Percentiles rank a stretch among this genome's conserved stretches.
Evolutionary conservation across 2,888 invertebrate species (phyloP).

Genomic region (Philhelius pedissequus): DNA sequence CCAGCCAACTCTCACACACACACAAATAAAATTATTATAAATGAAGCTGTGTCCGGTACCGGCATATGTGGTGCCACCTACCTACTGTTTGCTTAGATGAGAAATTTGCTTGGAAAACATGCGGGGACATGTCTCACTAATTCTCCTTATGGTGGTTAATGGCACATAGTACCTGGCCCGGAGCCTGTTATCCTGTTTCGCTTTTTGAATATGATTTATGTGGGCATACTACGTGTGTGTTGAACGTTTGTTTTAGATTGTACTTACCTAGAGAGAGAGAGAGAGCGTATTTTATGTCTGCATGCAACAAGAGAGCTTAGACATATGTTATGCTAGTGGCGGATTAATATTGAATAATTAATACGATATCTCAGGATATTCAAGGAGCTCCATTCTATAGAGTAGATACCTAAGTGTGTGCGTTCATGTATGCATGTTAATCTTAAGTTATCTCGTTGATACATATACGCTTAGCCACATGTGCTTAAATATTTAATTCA

Average conservation of each 20-base stretch:
- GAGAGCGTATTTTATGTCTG: not conserved
- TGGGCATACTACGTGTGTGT: not conserved
- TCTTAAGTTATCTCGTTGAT: not conserved
- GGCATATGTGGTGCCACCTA: not conserved
- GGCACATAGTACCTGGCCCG: conserved; percentile 45
- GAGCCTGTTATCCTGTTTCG: conserved; percentile 42
- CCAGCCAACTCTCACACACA: not conserved
- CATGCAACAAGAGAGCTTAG: conserved; percentile 32
- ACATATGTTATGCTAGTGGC: conserved; percentile 60
- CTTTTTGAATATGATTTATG: conserved; percentile 52
- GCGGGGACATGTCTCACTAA: conserved; percentile 58
- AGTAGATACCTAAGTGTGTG: not conserved
- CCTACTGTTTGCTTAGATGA: conserved; percentile 48
- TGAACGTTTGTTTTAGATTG: not conserved
- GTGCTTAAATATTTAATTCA: not conserved
- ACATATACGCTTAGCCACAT: no score
- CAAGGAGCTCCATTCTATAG: not conserved
- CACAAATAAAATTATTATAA: not conserved
- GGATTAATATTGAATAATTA: conserved; percentile 66
- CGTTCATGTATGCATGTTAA: not conserved
- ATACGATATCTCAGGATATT: conserved; percentile 49
- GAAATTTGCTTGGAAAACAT: conserved; percentile 57
- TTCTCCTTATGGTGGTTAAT: conserved; percentile 64
- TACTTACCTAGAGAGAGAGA: not conserved
- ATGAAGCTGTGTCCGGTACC: not conserved